phyloP scores from a whole-genome alignment of 2,113 vertebrate genomes.

The Pimephales promelas region DNA sequence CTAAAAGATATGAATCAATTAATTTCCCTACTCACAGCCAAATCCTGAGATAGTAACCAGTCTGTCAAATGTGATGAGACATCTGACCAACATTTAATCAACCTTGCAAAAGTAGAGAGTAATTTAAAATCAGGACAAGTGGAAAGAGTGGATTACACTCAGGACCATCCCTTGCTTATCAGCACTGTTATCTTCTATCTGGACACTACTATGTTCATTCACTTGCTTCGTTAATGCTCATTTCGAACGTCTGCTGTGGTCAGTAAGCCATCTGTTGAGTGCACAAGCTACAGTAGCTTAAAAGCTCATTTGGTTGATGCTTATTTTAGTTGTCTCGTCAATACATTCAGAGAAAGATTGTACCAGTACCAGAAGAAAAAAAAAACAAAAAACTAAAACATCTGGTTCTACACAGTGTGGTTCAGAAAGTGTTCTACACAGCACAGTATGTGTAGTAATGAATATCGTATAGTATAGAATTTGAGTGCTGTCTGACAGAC shows the following conservation, averaged over 20 bases:
- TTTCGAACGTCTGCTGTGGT: background rate
- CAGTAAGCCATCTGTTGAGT: constrained; percentile 12
- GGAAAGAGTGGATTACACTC: constrained; percentile 51
- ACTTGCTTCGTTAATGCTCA: constrained; percentile 13
- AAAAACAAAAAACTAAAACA: background rate
- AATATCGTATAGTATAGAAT: background rate
- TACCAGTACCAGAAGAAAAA: background rate
- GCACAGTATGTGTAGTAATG: background rate
- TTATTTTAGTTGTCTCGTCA: background rate
- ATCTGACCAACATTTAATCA: constrained; percentile 53
- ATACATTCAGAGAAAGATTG: background rate
- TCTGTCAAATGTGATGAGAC: constrained; percentile 52
- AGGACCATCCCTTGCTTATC: constrained; percentile 47
- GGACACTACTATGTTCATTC: constrained; percentile 27
- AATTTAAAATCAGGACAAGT: constrained; percentile 53
- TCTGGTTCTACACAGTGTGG: background rate
- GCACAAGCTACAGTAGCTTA: constrained; percentile 5
- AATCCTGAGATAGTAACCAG: constrained; percentile 35
- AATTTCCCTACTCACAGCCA: constrained; percentile 51
- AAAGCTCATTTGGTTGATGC: constrained; percentile 5
- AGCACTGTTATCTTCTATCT: constrained; percentile 33
- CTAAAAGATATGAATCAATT: constrained; percentile 59
- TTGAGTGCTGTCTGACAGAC: background rate
- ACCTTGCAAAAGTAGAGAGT: constrained; percentile 39
- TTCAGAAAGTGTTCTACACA: too few relatives aligned